Percentiles rank a stretch among this genome's conserved stretches.
These are phyloP conservation scores for Tetanocera ferruginea DNA, from an alignment of 2,888 invertebrate genomes.

Conservation along the genomic window DNA sequence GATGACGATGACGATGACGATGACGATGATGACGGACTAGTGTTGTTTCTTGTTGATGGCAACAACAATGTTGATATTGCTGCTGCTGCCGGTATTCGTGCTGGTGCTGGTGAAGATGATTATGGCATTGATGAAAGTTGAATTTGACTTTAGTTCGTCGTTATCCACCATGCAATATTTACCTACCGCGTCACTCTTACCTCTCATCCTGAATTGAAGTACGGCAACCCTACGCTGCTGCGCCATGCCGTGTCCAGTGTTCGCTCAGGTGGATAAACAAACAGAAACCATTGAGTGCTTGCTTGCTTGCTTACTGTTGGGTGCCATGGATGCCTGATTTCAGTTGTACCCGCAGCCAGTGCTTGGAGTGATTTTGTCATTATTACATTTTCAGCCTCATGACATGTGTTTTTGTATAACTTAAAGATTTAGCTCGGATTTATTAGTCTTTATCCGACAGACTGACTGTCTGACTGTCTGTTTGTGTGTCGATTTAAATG, in stretches of 20 bases:
- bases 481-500: neutral
- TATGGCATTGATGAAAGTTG: neutral
- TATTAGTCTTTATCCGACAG: too few species aligned
- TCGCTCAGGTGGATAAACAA: conserved; percentile 22
- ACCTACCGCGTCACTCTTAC: neutral
- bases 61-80: neutral
- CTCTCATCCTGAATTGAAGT: neutral
- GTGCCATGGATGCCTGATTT: too few species aligned
- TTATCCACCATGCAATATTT: conserved; percentile 13
- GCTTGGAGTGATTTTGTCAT: neutral
- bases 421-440: conserved; percentile 1
- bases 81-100: conserved; percentile 7
- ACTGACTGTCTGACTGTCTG: neutral
- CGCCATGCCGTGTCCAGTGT: conserved; percentile 1
- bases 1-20: conserved; percentile 6
- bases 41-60: neutral
- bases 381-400: conserved; percentile 21
- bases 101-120: conserved; percentile 6
- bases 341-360: neutral
- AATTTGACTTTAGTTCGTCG: conserved; percentile 5
- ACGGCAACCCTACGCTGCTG: neutral
- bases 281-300: conserved; percentile 2
- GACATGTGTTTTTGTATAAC: conserved; percentile 24
- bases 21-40: neutral
- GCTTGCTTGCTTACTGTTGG: neutral